Conservation (phyloP, 2,797 vertebrate species). For the Silurus lanzhouensis region DNA sequence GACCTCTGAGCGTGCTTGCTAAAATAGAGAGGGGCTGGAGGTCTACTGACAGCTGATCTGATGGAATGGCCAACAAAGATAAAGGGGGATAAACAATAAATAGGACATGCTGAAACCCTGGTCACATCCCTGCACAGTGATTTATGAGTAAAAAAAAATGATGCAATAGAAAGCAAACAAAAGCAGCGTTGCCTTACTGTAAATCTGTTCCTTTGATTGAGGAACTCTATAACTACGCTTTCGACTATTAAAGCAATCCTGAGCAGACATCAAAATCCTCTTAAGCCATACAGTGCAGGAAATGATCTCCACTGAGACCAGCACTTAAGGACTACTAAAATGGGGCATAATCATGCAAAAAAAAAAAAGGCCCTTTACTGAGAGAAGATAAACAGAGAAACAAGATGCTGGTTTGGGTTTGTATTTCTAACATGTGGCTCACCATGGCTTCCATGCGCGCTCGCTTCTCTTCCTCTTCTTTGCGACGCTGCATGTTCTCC, state of each 20-base stretch:
- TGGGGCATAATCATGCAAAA: background rate
- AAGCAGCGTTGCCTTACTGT: background rate
- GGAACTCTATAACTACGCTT: background rate
- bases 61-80: conserved; percentile 27
- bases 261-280: background rate
- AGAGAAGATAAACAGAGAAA: background rate
- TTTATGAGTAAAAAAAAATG: background rate
- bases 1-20: conserved; percentile 9
- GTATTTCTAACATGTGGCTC: conserved; percentile 56
- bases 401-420: background rate
- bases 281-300: background rate
- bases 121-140: background rate
- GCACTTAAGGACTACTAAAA: conserved; percentile 16
- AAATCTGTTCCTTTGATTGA: conserved; percentile 13
- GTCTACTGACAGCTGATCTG: conserved; percentile 39
- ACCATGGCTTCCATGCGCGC: conserved; percentile 96
- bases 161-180: conserved; percentile 1
- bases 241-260: background rate
- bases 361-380: background rate
- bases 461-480: conserved; percentile 95
- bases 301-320: conserved; percentile 14
- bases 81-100: conserved; percentile 19
- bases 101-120: background rate
- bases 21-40: conserved; percentile 3
- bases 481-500: conserved; percentile 92